Evolutionary conservation across 1,140 invertebrate species (phyloP).

Genomic region (Ips typographus): DNA sequence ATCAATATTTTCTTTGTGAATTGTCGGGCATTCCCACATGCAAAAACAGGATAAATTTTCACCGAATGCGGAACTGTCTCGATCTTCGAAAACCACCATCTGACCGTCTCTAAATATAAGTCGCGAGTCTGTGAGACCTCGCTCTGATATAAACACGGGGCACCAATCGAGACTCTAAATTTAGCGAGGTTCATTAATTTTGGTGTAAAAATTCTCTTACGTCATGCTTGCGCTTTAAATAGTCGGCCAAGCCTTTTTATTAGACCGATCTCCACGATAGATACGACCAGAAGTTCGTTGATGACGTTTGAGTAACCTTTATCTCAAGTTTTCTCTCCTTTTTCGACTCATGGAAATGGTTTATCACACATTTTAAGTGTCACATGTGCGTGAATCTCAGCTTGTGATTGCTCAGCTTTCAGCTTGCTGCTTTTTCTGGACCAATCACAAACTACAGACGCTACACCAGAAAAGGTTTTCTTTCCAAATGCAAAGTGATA

Average conservation of each 20-base stretch:
- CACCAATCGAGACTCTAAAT: constrained; percentile 24
- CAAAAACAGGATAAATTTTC: not conserved
- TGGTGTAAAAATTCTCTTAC: constrained; percentile 30
- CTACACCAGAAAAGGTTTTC: no score
- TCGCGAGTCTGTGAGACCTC: constrained; percentile 21
- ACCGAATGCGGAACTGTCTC: not conserved
- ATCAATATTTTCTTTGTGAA: no score
- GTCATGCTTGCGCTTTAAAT: constrained; percentile 21
- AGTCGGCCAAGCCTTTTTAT: constrained; percentile 30
- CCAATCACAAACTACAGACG: no score
- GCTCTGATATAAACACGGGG: constrained; percentile 25
- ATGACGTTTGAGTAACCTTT: not conserved
- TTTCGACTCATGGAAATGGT: no score
- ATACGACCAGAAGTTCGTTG: constrained; percentile 7
- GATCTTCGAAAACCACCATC: constrained; percentile 12
- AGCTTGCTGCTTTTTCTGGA: no score
- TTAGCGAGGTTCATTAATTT: constrained; percentile 28
- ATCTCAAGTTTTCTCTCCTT: no score
- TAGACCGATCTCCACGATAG: constrained; percentile 4
- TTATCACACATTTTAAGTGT: no score
- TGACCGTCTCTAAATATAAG: constrained; percentile 21
- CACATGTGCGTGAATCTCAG: no score
- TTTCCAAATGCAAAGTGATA: no score
- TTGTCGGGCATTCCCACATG: no score
- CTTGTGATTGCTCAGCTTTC: no score